phyloP scores from a whole-genome alignment of 2,797 vertebrate genomes.

The Limosa lapponica region DNA sequence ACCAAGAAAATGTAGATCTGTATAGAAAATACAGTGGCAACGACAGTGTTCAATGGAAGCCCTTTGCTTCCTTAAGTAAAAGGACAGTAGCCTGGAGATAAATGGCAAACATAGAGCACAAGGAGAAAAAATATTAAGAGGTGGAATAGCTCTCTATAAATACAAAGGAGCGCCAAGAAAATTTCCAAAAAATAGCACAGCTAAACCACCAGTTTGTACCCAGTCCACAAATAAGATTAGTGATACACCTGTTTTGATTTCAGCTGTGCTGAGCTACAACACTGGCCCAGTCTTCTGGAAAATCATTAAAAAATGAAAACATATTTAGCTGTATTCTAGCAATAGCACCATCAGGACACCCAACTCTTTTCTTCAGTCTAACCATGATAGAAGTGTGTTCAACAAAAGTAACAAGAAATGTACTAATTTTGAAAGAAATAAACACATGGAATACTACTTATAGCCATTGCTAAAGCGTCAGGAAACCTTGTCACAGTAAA shows the following conservation, averaged over 20 bases:
- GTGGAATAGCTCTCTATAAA: neutral
- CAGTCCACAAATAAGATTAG: neutral
- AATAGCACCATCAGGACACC: neutral
- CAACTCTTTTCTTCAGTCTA: neutral
- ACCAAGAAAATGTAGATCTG: neutral
- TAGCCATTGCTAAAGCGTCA: neutral
- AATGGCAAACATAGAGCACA: neutral
- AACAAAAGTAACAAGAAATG: neutral
- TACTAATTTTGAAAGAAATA: slow-evolving; percentile 13
- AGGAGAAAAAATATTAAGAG: neutral
- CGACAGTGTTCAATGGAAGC: accelerated
- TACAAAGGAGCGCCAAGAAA: neutral
- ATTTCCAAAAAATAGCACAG: neutral
- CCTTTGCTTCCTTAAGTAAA: neutral
- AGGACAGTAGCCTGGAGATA: neutral
- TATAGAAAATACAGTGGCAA: neutral
- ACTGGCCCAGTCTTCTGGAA: neutral
- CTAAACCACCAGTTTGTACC: neutral
- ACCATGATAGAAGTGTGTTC: neutral
- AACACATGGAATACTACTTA: neutral
- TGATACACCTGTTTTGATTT: neutral
- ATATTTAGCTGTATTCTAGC: neutral
- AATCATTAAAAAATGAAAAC: neutral
- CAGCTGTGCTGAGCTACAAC: neutral
- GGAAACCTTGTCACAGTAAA: neutral